Percentiles rank a stretch among this genome's conserved stretches.
Conservation (phyloP, 2,797 vertebrate species). For the Leuciscus waleckii region DNA sequence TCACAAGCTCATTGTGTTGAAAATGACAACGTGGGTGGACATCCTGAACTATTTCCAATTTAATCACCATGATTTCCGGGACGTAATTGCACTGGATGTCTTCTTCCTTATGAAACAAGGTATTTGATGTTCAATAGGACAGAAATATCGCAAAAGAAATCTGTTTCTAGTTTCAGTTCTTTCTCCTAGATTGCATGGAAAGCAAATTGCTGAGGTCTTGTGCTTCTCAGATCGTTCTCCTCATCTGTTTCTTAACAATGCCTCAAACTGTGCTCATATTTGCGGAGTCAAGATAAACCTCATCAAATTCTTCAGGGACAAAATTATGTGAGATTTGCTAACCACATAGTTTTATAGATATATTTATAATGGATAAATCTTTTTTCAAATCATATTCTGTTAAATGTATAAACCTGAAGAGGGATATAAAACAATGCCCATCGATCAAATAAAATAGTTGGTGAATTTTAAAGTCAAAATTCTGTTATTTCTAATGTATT, state of each 20-base stretch:
- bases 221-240: background rate
- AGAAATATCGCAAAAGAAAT: slow-evolving; percentile 23
- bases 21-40: slow-evolving; percentile 29
- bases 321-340: background rate
- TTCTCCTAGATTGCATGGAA: background rate
- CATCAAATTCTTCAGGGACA: background rate
- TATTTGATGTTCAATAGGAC: background rate
- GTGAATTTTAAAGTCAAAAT: too few relatives aligned
- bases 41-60: slow-evolving; percentile 21
- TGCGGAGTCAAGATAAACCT: background rate
- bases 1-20: slow-evolving; percentile 23
- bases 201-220: background rate
- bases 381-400: too few relatives aligned
- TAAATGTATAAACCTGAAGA: too few relatives aligned
- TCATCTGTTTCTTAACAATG: background rate
- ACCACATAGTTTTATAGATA: background rate
- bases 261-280: background rate
- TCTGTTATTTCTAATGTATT: too few relatives aligned
- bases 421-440: too few relatives aligned
- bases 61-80: slow-evolving; percentile 16
- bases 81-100: slow-evolving; percentile 33
- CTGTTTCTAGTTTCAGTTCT: background rate
- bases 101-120: slow-evolving; percentile 16
- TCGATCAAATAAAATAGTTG: too few relatives aligned
- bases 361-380: too few relatives aligned